Conservation (phyloP, 92 coral and sea anemone genomes). For the Porites lobata region DNA sequence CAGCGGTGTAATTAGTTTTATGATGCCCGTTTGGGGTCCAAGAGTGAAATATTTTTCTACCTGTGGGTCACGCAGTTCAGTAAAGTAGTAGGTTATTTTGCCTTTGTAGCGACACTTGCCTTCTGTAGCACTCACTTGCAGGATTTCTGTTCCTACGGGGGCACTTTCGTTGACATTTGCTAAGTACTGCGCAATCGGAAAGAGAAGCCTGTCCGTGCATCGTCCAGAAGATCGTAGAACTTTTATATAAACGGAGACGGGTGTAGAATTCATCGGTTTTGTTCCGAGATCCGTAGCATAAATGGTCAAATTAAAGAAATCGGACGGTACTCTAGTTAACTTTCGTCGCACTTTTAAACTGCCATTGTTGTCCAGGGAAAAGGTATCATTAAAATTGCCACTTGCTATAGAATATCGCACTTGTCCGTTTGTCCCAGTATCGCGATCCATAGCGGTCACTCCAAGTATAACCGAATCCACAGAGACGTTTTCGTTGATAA, state of each 20-base stretch:
- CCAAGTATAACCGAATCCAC: slow-evolving; percentile 77
- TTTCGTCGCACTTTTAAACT: slow-evolving; percentile 56
- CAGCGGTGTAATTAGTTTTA: slow-evolving; percentile 62
- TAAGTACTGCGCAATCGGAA: slow-evolving; percentile 55
- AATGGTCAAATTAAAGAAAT: slow-evolving; percentile 74
- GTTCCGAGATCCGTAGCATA: slow-evolving; percentile 71
- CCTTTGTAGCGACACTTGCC: slow-evolving; percentile 26
- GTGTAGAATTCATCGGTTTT: slow-evolving; percentile 58
- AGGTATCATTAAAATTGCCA: slow-evolving; percentile 78
- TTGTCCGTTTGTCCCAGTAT: slow-evolving; percentile 61
- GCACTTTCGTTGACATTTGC: slow-evolving; percentile 74
- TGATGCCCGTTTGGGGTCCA: slow-evolving; percentile 66
- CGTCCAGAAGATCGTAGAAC: slow-evolving; percentile 36
- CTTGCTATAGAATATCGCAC: slow-evolving; percentile 51
- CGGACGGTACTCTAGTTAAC: slow-evolving; percentile 32
- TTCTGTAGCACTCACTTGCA: slow-evolving; percentile 63
- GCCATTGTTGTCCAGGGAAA: slow-evolving; percentile 63
- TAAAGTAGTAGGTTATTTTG: slow-evolving; percentile 58
- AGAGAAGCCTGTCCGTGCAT: slow-evolving; percentile 39
- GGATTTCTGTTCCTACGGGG: slow-evolving; percentile 57
- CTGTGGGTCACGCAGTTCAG: slow-evolving; percentile 55
- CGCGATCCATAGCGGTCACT: slow-evolving; percentile 88
- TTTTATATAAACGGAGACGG: slow-evolving; percentile 69
- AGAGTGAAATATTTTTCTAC: slow-evolving; percentile 65
- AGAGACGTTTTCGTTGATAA: slow-evolving; percentile 78